Evolutionary conservation across 2,113 vertebrate genomes (phyloP).

Genomic region (Glareola pratincola): DNA sequence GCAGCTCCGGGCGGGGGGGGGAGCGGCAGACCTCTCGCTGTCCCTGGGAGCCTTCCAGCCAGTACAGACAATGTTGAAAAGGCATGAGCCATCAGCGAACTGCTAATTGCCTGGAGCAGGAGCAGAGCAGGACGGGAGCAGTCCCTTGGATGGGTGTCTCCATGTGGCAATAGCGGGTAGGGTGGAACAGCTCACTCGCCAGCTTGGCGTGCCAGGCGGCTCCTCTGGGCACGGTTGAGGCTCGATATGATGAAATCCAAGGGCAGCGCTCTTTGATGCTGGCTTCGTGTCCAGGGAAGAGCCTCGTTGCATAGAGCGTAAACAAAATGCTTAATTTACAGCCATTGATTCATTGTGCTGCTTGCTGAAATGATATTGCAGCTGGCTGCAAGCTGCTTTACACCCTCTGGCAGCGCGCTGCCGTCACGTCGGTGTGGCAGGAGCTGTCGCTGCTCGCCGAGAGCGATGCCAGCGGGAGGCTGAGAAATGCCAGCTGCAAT

Average conservation of each 20-base stretch:
- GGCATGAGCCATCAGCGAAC: not conserved
- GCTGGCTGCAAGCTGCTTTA: not conserved
- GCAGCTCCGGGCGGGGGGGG: not conserved
- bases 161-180: accelerated
- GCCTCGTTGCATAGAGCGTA: not conserved
- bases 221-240: not conserved
- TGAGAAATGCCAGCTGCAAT: not conserved
- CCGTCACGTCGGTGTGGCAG: not conserved
- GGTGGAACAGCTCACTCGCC: not conserved
- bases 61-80: not conserved
- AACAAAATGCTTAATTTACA: conserved; percentile 40
- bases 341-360: conserved; percentile 2
- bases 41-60: not conserved
- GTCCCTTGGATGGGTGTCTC: not conserved
- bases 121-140: not conserved
- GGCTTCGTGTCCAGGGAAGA: not conserved
- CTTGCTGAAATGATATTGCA: conserved; percentile 12
- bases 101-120: not conserved
- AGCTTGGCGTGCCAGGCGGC: not conserved
- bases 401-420: not conserved
- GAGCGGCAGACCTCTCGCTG: not conserved
- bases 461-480: not conserved
- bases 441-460: not conserved
- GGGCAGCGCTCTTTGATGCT: not conserved
- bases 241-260: not conserved